phyloP scores from a whole-genome alignment of 1,140 invertebrate genomes.

The Rhyzopertha dominica region DNA sequence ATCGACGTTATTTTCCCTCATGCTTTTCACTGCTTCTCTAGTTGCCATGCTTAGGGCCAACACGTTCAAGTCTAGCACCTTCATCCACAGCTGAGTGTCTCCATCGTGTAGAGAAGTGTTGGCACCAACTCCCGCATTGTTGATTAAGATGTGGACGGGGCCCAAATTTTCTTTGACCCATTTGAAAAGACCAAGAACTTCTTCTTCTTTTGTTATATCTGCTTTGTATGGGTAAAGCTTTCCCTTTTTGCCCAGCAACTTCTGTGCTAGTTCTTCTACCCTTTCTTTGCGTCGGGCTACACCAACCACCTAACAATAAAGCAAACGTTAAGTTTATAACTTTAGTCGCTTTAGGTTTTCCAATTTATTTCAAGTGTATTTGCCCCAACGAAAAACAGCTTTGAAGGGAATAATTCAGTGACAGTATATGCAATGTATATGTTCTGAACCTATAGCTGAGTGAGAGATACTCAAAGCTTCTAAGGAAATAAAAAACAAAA shows the following conservation, averaged over 20 bases:
- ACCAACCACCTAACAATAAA: too few relatives aligned
- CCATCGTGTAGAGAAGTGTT: slow-evolving; percentile 7
- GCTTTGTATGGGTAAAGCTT: slow-evolving; percentile 46
- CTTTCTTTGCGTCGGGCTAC: not conserved
- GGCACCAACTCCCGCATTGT: slow-evolving; percentile 55
- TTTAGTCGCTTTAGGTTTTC: too few relatives aligned
- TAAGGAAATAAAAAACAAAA: too few relatives aligned
- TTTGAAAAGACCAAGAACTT: slow-evolving; percentile 56
- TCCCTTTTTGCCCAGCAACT: slow-evolving; percentile 7
- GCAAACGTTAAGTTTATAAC: too few relatives aligned
- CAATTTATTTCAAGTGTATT: too few relatives aligned
- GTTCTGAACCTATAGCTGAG: too few relatives aligned
- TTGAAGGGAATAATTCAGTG: too few relatives aligned
- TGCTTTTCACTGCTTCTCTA: slow-evolving; percentile 48
- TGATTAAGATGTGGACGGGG: slow-evolving; percentile 59
- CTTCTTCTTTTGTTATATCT: slow-evolving; percentile 57
- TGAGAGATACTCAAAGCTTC: too few relatives aligned
- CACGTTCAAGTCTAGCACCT: slow-evolving; percentile 12
- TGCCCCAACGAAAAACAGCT: too few relatives aligned
- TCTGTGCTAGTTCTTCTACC: not conserved
- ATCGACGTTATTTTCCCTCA: slow-evolving; percentile 13
- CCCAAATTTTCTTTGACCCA: slow-evolving; percentile 55
- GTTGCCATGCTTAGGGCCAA: slow-evolving; percentile 51
- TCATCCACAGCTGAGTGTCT: slow-evolving; percentile 10
- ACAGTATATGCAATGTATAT: too few relatives aligned